Evolutionary conservation across 2,888 invertebrate genomes (phyloP).

Genomic region (Monoplex corrugatus): DNA sequence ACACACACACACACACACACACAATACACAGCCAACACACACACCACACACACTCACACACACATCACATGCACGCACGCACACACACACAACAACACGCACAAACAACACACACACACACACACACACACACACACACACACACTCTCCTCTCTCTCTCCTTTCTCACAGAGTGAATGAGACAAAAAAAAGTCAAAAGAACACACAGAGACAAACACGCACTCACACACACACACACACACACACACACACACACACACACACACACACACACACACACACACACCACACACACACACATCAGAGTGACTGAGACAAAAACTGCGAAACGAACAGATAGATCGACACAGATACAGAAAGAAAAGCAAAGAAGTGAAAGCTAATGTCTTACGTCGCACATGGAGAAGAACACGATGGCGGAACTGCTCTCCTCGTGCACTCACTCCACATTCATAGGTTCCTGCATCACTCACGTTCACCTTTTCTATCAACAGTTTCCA

Average conservation of each 20-base stretch:
- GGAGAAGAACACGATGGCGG: constrained; percentile 61
- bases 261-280: neutral
- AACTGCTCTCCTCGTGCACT: constrained; percentile 62
- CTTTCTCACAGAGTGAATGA: too few relatives aligned
- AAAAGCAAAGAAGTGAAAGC: neutral
- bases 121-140: neutral
- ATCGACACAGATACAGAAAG: too few relatives aligned
- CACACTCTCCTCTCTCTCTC: too few relatives aligned
- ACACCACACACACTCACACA: neutral
- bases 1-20: neutral
- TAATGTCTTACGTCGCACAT: constrained; percentile 61
- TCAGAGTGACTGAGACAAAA: neutral
- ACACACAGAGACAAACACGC: neutral
- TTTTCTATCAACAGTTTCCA: constrained; percentile 70
- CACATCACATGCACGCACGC: neutral
- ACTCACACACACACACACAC: neutral
- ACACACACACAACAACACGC: neutral
- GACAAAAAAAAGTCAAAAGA: too few relatives aligned
- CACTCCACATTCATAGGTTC: constrained; percentile 68
- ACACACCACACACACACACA: neutral
- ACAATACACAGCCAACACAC: too few relatives aligned
- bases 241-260: neutral
- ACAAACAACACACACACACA: neutral
- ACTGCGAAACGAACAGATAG: too few relatives aligned
- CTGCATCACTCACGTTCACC: constrained; percentile 63